Percentiles rank a stretch among this genome's conserved stretches.
phyloP scores from a whole-genome alignment of 2,888 invertebrate species.

The Carpatolechia fugitivella region DNA sequence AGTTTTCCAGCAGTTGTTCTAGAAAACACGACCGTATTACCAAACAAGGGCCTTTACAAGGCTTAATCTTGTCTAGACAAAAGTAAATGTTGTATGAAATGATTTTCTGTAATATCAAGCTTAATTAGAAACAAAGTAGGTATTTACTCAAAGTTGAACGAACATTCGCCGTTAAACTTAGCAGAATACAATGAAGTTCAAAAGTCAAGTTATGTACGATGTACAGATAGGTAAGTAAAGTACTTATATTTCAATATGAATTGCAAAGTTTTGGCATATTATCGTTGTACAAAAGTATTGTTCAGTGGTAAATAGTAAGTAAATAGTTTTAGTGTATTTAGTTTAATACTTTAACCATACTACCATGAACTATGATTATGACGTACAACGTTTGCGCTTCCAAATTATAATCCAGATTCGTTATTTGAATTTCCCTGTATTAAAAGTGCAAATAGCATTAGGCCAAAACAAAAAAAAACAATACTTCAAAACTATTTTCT shows the following conservation, averaged over 20 bases:
- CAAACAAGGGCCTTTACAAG: not conserved
- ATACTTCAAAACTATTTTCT: no score
- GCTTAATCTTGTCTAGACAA: not conserved
- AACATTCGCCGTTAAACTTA: not conserved
- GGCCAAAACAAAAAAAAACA: no score
- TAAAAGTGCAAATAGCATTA: no score
- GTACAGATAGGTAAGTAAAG: no score
- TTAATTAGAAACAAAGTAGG: not conserved
- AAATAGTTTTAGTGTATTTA: no score
- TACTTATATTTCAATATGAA: not conserved
- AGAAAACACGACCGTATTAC: no score
- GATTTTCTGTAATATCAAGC: not conserved
- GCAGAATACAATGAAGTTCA: constrained; percentile 7
- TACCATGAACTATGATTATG: no score
- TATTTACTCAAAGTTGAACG: constrained; percentile 1
- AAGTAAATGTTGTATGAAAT: not conserved
- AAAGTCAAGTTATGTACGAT: not conserved
- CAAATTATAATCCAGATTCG: no score
- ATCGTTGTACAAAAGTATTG: not conserved
- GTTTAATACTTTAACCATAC: no score
- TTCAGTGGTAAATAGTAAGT: no score
- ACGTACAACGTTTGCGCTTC: no score
- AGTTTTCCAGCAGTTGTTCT: not conserved
- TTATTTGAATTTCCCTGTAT: no score
- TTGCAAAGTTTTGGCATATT: not conserved